phyloP scores from a whole-genome alignment of 2,888 invertebrate species.

The Stenurella melanura region DNA sequence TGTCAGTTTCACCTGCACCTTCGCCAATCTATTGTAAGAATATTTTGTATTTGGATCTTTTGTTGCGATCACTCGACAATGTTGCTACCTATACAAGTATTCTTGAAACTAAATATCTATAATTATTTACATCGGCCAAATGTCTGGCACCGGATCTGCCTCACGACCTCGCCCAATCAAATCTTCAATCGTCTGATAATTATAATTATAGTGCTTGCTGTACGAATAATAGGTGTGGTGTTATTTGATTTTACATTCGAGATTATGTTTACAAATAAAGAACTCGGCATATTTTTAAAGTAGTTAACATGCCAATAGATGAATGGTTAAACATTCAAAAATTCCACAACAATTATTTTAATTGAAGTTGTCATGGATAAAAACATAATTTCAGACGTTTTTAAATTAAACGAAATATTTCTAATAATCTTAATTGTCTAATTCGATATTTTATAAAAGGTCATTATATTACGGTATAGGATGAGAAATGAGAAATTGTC shows the following conservation, averaged over 20 bases:
- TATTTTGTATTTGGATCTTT: background rate
- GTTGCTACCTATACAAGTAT: no score
- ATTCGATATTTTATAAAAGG: no score
- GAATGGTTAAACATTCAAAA: background rate
- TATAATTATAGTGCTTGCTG: conserved; percentile 23
- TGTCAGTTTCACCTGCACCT: background rate
- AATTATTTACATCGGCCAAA: background rate
- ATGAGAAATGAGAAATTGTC: no score
- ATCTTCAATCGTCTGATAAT: conserved; percentile 28
- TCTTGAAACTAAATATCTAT: no score
- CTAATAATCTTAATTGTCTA: no score
- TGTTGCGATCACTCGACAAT: no score
- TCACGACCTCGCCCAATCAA: conserved; percentile 23
- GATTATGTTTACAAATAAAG: conserved; percentile 34
- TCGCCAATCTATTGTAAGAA: background rate
- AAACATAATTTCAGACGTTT: background rate
- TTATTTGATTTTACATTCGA: conserved; percentile 30
- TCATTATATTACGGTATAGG: no score
- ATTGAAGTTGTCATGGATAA: background rate
- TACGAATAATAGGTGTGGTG: conserved; percentile 30
- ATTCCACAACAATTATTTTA: conserved; percentile 16
- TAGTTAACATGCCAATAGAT: conserved; percentile 10
- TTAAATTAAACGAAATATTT: background rate
- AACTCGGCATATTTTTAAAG: conserved; percentile 30
- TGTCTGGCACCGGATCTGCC: conserved; percentile 14